Evolutionary conservation across 2,888 invertebrate species (phyloP).

Genomic region (Ennomos erosarius): DNA sequence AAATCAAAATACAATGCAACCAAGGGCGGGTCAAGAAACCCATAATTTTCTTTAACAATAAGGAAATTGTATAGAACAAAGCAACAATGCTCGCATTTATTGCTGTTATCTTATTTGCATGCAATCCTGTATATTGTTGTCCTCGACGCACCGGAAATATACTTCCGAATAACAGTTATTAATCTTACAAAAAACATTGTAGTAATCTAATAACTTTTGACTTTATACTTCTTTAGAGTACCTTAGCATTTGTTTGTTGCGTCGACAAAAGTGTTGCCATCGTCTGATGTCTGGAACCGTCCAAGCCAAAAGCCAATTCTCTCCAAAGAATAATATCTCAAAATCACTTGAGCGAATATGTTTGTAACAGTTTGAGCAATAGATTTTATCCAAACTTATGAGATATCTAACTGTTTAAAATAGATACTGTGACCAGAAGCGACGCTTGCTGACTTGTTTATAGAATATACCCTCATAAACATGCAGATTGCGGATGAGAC

Average conservation of each 20-base stretch:
- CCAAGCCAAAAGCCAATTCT: too few relatives aligned
- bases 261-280: too few relatives aligned
- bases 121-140: slow-evolving; percentile 79
- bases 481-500: slow-evolving; percentile 84
- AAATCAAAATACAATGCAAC: slow-evolving; percentile 25
- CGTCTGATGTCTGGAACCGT: too few relatives aligned
- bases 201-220: too few relatives aligned
- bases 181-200: background rate
- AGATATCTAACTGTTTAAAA: slow-evolving; percentile 35
- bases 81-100: slow-evolving; percentile 70
- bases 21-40: slow-evolving; percentile 57
- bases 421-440: slow-evolving; percentile 7
- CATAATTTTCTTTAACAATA: slow-evolving; percentile 58
- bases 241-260: too few relatives aligned
- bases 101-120: slow-evolving; percentile 82
- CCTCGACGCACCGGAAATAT: slow-evolving; percentile 51
- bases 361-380: too few relatives aligned
- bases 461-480: slow-evolving; percentile 85
- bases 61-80: slow-evolving; percentile 62
- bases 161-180: slow-evolving; percentile 16
- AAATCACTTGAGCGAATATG: too few relatives aligned
- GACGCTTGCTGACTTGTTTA: slow-evolving; percentile 75
- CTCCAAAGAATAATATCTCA: too few relatives aligned
- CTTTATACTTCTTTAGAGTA: too few relatives aligned
- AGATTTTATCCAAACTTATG: background rate